phyloP scores from a whole-genome alignment of 2,113 vertebrate genomes.

The Puntigrus tetrazona region DNA sequence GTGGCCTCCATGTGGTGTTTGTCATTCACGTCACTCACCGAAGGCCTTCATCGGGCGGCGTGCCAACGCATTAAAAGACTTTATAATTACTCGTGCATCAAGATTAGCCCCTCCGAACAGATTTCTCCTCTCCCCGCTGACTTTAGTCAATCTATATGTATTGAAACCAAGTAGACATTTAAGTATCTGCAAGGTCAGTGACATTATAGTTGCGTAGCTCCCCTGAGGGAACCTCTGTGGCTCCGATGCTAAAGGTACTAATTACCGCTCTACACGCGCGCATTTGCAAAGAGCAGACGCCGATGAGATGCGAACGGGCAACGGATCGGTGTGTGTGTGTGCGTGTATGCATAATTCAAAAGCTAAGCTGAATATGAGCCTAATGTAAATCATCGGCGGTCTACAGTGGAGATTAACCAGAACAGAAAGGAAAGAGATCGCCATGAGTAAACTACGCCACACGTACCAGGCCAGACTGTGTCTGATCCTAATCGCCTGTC shows the following conservation, averaged over 20 bases:
- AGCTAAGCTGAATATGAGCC: neutral
- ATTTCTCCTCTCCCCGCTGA: slow-evolving; percentile 30
- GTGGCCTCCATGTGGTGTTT: slow-evolving; percentile 36
- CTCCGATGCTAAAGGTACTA: slow-evolving; percentile 37
- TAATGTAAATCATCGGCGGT: slow-evolving; percentile 34
- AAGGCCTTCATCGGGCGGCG: slow-evolving; percentile 35
- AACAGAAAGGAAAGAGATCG: neutral
- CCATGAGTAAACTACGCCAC: slow-evolving; percentile 17
- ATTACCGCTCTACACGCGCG: slow-evolving; percentile 33
- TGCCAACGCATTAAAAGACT: slow-evolving; percentile 50
- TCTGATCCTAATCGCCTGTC: slow-evolving; percentile 46
- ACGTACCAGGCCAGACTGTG: slow-evolving; percentile 25
- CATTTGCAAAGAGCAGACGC: slow-evolving; percentile 24
- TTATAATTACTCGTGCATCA: slow-evolving; percentile 50
- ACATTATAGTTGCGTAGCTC: slow-evolving; percentile 42
- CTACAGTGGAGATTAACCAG: slow-evolving; percentile 21
- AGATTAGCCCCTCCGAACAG: slow-evolving; percentile 41
- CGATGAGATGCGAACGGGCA: neutral
- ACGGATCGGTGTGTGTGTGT: neutral
- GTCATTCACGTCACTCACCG: slow-evolving; percentile 30
- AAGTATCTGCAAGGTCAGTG: slow-evolving; percentile 53
- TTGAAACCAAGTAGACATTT: slow-evolving; percentile 45
- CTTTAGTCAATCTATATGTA: slow-evolving; percentile 39
- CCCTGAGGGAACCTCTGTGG: slow-evolving; percentile 2
- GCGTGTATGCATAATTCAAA: slow-evolving; percentile 35